Percentiles rank a stretch among this genome's conserved stretches.
These are phyloP conservation scores for Myripristis murdjan DNA, from an alignment of 2,797 vertebrate genomes.

Conservation along the genomic window DNA sequence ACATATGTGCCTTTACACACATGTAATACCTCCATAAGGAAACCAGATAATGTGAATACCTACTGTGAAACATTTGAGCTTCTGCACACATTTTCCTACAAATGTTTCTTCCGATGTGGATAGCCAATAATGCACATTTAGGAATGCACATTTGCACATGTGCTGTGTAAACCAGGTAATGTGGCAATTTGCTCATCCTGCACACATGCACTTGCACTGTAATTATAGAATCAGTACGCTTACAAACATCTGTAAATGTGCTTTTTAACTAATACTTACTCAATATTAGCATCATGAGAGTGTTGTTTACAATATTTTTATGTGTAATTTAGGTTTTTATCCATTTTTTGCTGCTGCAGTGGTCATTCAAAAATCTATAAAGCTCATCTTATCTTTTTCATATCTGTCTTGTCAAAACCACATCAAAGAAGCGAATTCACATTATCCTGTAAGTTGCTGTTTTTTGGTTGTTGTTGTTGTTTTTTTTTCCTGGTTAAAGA, in stretches of 20 bases:
- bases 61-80: background rate
- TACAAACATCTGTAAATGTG: slow-evolving; percentile 48
- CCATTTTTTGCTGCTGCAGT: background rate
- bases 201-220: slow-evolving; percentile 19
- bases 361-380: slow-evolving; percentile 11
- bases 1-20: too few species aligned
- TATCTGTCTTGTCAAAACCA: background rate
- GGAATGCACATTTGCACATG: slow-evolving; percentile 23
- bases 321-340: background rate
- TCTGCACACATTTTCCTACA: background rate
- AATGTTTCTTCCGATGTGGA: background rate
- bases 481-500: slow-evolving; percentile 15
- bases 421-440: slow-evolving; percentile 28
- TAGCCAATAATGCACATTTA: background rate
- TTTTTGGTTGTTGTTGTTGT: background rate
- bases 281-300: slow-evolving; percentile 8
- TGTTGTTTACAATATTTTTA: slow-evolving; percentile 3
- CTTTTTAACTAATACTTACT: background rate
- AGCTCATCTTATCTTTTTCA: background rate
- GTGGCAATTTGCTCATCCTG: slow-evolving; percentile 24
- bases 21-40: too few species aligned
- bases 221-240: slow-evolving; percentile 32
- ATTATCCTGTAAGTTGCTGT: background rate
- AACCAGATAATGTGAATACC: too few species aligned
- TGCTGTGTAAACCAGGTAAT: slow-evolving; percentile 10